Evolutionary conservation across 2,797 vertebrate species (phyloP), one percentile per base, ranked within the genome.

Genomic region (Ctenochaetus hawaiiensis): DNA sequence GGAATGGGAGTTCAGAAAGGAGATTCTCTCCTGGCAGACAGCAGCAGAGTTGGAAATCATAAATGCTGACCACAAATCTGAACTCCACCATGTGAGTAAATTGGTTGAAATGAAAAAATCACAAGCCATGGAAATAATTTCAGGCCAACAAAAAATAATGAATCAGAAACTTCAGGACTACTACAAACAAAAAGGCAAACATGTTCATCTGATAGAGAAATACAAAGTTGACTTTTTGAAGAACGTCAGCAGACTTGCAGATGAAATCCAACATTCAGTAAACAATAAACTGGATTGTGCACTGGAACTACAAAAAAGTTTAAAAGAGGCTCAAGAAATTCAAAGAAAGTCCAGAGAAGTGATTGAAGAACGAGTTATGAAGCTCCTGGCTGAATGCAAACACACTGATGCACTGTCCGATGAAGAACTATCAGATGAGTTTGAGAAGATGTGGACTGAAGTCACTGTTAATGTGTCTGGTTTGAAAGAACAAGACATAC

Each of bases 1-100:
- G 89, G 93, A 95, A 4, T 94, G 93, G 94, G 51, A 48, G 2
- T 92, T 93, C 44, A 90, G 60, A 57, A 92, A 86, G 75, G 59
- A 78, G 3, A 87, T 92, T 12, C n/a, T 57, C 1, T n/a, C 2
- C 13, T 91, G 80, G 90, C 30, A 85, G 12, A 22, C 4, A 3
- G 58, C 0, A 22, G 77, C 89, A 39, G 84, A 92, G 45, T 1
- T 80, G 0, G 58, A 87, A 20, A 91, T 94, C 10, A 41, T 14
- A 8, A 93, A 94, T 39, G 4, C 37, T 37, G 26, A 77, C 18
- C 53, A 6, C 34, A 8, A 76, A n/a, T 4, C 45, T 61, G 17
- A 7, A 0, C 1, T 11, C 0, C 0, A 39, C 2, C 1, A 18
- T 58, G 9, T 16, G 17, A 34, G 11, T 4, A n/a, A 2, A 44